A percentile compares a stretch with the other conserved stretches of the same genome.
Evolutionary conservation across 2,797 vertebrate species (phyloP).

Genomic region (Allobates femoralis): DNA sequence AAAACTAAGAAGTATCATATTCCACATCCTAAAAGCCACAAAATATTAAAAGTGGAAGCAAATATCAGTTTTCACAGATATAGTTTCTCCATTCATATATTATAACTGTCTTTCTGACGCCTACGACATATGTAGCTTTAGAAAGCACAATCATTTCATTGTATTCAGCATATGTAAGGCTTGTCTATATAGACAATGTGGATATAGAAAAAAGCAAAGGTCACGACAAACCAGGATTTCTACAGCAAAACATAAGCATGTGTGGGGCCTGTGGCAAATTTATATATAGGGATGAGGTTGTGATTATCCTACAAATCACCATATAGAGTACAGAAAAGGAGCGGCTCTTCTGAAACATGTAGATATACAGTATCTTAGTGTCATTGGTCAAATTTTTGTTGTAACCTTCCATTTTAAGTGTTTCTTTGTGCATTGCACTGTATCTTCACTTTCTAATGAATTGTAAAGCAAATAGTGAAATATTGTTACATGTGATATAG

Average conservation of each 20-base stretch:
- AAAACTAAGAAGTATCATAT: not conserved
- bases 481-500: constrained; percentile 20
- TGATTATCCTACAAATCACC: not conserved
- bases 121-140: not conserved
- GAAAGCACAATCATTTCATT: constrained; percentile 4
- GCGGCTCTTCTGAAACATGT: not conserved
- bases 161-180: not conserved
- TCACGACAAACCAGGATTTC: not conserved
- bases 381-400: constrained; percentile 21
- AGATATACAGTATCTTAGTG: constrained; percentile 11
- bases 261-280: not conserved
- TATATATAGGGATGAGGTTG: not conserved
- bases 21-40: not conserved
- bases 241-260: not conserved
- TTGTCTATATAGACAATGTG: not conserved
- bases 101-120: not conserved
- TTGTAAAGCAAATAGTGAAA: constrained; percentile 8
- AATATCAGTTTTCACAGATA: not conserved
- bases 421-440: constrained; percentile 13
- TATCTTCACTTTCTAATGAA: constrained; percentile 2
- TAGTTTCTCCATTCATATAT: not conserved
- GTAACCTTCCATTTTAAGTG: constrained; percentile 6
- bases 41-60: not conserved
- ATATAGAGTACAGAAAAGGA: not conserved
- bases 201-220: not conserved